Evolutionary conservation across 2,113 vertebrate genomes (phyloP).

Genomic region (Neotoma lepida): DNA sequence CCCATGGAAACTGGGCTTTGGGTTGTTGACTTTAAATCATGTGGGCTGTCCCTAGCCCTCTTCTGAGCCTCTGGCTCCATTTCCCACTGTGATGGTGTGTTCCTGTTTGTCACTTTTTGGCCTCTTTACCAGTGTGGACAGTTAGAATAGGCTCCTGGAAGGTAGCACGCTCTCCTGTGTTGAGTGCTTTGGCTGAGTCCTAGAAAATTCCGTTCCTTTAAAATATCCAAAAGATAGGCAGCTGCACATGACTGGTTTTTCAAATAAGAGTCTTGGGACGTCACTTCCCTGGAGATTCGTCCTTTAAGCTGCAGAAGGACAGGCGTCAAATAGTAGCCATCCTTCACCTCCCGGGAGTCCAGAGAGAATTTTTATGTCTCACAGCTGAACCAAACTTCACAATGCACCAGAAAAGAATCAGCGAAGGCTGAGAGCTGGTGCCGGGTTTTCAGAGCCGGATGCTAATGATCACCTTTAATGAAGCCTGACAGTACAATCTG

Average conservation of each 20-base stretch:
- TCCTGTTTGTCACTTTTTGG: neutral
- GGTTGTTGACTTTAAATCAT: neutral
- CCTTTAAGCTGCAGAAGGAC: conserved; percentile 82
- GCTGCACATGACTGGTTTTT: conserved; percentile 81
- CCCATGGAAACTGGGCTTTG: neutral
- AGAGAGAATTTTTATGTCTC: conserved; percentile 75
- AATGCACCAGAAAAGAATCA: conserved; percentile 84
- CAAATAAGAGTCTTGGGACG: conserved; percentile 66
- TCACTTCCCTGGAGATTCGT: conserved; percentile 78
- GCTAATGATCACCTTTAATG: conserved; percentile 99
- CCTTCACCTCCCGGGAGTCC: conserved; percentile 67
- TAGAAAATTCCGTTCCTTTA: conserved; percentile 78
- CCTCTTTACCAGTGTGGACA: neutral
- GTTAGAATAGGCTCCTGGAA: conserved; percentile 1
- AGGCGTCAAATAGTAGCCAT: conserved; percentile 82
- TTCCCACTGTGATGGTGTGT: neutral
- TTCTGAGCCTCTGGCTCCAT: neutral
- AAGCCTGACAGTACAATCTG: conserved; percentile 99
- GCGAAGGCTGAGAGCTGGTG: conserved; percentile 85
- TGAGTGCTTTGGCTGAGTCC: conserved; percentile 44
- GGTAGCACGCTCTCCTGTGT: conserved; percentile 55
- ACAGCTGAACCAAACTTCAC: conserved; percentile 89
- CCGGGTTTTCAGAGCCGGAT: conserved; percentile 93
- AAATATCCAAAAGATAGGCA: conserved; percentile 76
- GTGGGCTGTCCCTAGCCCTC: neutral